These are phyloP conservation scores for Porites cylindrica DNA, from an alignment of 92 coral and sea anemone genomes.

Conservation along the genomic window DNA sequence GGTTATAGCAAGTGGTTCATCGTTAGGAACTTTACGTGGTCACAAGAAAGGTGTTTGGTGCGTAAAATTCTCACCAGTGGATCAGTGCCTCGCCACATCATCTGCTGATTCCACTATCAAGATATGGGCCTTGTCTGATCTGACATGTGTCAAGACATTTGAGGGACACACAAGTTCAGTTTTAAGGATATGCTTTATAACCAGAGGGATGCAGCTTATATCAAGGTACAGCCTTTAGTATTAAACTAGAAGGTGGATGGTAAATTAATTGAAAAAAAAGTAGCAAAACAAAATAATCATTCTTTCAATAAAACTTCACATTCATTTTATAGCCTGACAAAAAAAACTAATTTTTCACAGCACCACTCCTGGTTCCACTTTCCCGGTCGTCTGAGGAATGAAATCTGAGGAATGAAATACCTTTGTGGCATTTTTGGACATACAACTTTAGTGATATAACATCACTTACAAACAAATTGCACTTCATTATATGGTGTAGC, in stretches of 20 bases:
- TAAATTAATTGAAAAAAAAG: too few species aligned
- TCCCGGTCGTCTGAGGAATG: too few species aligned
- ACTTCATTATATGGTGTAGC: too few species aligned
- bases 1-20: slow-evolving; percentile 78
- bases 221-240: slow-evolving; percentile 70
- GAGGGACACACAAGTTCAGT: slow-evolving; percentile 96
- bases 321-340: too few species aligned
- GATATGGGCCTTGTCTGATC: slow-evolving; percentile 97
- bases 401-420: too few species aligned
- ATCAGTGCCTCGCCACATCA: slow-evolving; percentile 92
- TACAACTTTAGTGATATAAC: too few species aligned
- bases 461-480: too few species aligned
- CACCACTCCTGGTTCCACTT: too few species aligned
- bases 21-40: slow-evolving; percentile 89
- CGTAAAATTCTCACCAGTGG: slow-evolving; percentile 91
- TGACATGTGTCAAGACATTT: slow-evolving; percentile 95
- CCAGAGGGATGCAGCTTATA: slow-evolving; percentile 95
- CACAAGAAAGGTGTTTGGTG: slow-evolving; percentile 98
- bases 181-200: slow-evolving; percentile 77
- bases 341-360: too few species aligned
- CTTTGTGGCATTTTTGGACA: too few species aligned
- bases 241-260: background rate
- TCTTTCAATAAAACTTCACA: too few species aligned
- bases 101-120: slow-evolving; percentile 94
- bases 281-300: too few species aligned